These are phyloP conservation scores for Pseudomyrmex cubaensis DNA, from an alignment of 1,140 invertebrate species.

Conservation along the genomic window DNA sequence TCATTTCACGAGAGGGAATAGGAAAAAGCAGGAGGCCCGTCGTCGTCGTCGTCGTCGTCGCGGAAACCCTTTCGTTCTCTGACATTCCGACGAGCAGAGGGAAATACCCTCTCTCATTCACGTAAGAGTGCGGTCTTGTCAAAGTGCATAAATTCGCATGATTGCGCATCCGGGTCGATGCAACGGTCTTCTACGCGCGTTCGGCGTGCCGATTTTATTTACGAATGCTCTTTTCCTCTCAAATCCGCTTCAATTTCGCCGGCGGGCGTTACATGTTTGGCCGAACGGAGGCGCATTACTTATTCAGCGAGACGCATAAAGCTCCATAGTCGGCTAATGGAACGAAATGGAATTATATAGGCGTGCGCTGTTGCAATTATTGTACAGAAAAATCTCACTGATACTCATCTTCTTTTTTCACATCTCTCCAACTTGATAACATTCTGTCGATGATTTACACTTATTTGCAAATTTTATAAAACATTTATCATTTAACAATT, in stretches of 20 bases:
- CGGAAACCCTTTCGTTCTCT: constrained; percentile 32
- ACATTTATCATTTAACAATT: neutral
- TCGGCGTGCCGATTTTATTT: constrained; percentile 77
- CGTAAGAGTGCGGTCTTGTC: constrained; percentile 68
- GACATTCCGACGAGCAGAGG: constrained; percentile 51
- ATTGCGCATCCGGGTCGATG: constrained; percentile 68
- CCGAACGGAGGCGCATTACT: constrained; percentile 36
- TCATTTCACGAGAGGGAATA: constrained; percentile 18
- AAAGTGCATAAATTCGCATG: constrained; percentile 79
- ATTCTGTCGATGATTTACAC: constrained; percentile 8
- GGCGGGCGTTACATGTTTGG: constrained; percentile 48
- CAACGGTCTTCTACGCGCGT: constrained; percentile 58
- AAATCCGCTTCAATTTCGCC: constrained; percentile 72
- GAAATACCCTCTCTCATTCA: constrained; percentile 61
- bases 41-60: constrained; percentile 45
- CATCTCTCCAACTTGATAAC: constrained; percentile 22
- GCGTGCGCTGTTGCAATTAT: constrained; percentile 41
- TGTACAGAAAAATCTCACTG: neutral
- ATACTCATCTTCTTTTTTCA: neutral
- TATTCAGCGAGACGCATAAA: constrained; percentile 61
- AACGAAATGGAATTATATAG: constrained; percentile 54
- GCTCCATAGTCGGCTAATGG: constrained; percentile 56
- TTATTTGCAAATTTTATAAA: constrained; percentile 2
- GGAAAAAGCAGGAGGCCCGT: neutral
- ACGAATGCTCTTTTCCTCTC: constrained; percentile 74